Base-by-base conservation (phyloP, 2,113 vertebrate species). In the Pygathrix nemaeus region DNA sequence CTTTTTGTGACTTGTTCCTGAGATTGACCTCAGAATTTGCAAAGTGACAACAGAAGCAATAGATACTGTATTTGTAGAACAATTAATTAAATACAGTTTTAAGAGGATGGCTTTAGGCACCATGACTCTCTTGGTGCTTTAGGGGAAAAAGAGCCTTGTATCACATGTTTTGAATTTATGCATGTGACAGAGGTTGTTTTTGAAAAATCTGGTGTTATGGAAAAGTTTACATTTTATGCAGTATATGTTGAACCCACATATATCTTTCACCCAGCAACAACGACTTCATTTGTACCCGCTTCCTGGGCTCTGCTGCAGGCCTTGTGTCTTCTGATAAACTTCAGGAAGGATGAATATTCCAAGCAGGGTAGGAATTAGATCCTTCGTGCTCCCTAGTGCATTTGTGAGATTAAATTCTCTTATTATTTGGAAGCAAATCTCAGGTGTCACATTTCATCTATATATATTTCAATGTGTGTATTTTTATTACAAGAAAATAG, bases 361-460 rank as follows among this genome's bases (percentile, higher is more conserved):
- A 72, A 23, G 64, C 12, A n/a, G n/a, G 30, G 9, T 75, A 55
- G 87, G 27, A 88, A 68, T 76, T 52, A 66, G 59, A 66, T 73
- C 66, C 72, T 59, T 75, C 14, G 1, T 40, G 70, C 38, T 81
- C 43, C 40, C 83, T 18, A 45, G 27, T 88, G 32, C 27, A 13
- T 88, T 95, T 95, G 79, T 92, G 73, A 91, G 82, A 95, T 94
- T 79, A 81, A 83, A 27, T 95, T 68, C 8, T 32, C 21, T 4
- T 57, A 4, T 87, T 94, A 80, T 89, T 97, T 89, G 75, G 91
- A 96, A 94, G 80, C 14, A 84, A 76, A 64, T 73, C 40, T 94
- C 82, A 85, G 80, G 64, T 17, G 57, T 94, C 59, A 91, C 9
- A 73, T 96, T 93, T 89, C 57, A 80, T 86, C 68, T 96, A 20